Evolutionary conservation across 1,140 invertebrate species (phyloP).

Genomic region (Coboldia fuscipes): DNA sequence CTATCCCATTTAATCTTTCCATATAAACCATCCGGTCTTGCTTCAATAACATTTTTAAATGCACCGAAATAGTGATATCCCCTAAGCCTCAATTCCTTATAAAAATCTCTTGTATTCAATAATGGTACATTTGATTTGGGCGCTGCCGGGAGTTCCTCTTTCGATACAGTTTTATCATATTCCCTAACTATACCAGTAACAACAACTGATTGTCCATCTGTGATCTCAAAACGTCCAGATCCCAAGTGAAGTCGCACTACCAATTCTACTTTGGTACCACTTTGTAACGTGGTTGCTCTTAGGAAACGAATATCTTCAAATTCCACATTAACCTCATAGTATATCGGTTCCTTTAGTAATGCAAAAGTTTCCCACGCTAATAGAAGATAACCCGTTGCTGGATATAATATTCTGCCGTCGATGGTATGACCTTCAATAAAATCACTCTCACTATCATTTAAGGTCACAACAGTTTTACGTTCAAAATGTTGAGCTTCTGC

Average conservation of each 20-base stretch:
- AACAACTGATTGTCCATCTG: constrained; percentile 53
- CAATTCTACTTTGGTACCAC: constrained; percentile 45
- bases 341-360: constrained; percentile 44
- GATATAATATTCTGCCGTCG: constrained; percentile 53
- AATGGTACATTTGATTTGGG: constrained; percentile 19
- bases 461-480: constrained; percentile 30
- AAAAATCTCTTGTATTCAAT: constrained; percentile 53
- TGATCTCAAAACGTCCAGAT: constrained; percentile 66
- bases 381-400: constrained; percentile 69
- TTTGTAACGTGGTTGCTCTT: constrained; percentile 58
- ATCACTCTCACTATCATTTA: constrained; percentile 43
- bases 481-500: constrained; percentile 27
- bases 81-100: constrained; percentile 74
- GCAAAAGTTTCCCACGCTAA: constrained; percentile 78
- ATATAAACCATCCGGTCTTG: constrained; percentile 20
- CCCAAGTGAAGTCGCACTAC: constrained; percentile 63
- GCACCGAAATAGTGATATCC: constrained; percentile 65
- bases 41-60: constrained; percentile 14
- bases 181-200: constrained; percentile 49
- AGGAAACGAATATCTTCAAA: constrained; percentile 74
- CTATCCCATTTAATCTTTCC: constrained; percentile 37
- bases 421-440: constrained; percentile 71
- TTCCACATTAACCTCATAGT: constrained; percentile 52
- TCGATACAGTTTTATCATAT: constrained; percentile 23
- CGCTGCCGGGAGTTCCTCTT: constrained; percentile 21